phyloP scores from a whole-genome alignment of 2,888 invertebrate species.

The Lasioglossum pauxillum region DNA sequence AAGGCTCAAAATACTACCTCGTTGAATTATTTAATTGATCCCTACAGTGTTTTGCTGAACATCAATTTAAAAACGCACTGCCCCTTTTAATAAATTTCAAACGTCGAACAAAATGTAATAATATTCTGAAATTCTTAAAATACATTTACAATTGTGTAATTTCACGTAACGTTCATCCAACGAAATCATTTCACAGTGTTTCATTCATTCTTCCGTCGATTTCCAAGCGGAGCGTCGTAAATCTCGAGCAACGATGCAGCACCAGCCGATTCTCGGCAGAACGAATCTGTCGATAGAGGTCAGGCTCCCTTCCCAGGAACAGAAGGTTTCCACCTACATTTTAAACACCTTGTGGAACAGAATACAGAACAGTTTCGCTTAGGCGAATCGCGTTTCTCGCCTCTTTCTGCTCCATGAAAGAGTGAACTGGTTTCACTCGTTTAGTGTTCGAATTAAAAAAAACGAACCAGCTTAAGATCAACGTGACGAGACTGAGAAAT shows the following conservation, averaged over 20 bases:
- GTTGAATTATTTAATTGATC: background rate
- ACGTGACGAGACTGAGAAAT: slow-evolving; percentile 37
- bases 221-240: background rate
- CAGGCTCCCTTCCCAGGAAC: background rate
- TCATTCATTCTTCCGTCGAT: background rate
- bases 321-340: slow-evolving; percentile 17
- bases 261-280: background rate
- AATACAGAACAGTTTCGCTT: slow-evolving; percentile 3
- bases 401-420: slow-evolving; percentile 21
- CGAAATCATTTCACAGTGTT: background rate
- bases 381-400: slow-evolving; percentile 31
- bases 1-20: background rate
- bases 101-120: background rate
- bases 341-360: background rate
- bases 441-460: slow-evolving; percentile 35
- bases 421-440: slow-evolving; percentile 16
- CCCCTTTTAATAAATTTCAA: too few species aligned
- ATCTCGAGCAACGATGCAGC: background rate
- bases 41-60: too few species aligned
- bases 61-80: too few species aligned
- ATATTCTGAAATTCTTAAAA: too few species aligned
- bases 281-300: background rate
- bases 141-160: background rate
- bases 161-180: background rate
- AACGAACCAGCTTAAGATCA: background rate